These are phyloP conservation scores for Grus americana DNA, from an alignment of 2,113 vertebrate species.

Conservation along the genomic window DNA sequence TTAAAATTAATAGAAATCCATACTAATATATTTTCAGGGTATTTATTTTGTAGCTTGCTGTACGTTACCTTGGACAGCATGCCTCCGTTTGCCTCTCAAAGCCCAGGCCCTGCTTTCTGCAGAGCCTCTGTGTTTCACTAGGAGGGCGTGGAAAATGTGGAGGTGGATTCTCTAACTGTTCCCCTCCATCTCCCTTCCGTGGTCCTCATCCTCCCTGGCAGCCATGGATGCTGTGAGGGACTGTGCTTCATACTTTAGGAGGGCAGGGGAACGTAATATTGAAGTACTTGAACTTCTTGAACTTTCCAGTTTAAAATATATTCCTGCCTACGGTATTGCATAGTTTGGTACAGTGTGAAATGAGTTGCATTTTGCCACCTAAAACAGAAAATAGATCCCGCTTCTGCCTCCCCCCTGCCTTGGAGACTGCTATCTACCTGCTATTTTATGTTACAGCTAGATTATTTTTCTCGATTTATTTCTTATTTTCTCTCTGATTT, in stretches of 20 bases:
- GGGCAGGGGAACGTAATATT: background rate
- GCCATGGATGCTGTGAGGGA: background rate
- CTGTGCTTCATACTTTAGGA: background rate
- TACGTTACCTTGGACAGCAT: background rate
- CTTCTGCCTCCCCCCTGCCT: background rate
- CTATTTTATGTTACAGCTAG: background rate
- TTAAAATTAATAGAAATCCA: background rate
- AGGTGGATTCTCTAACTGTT: background rate
- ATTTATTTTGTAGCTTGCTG: background rate
- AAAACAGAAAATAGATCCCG: background rate
- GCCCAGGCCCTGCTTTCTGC: background rate
- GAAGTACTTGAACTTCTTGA: background rate
- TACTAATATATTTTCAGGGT: background rate
- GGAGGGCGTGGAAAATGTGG: background rate
- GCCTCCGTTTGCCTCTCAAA: background rate
- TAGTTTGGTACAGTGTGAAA: background rate
- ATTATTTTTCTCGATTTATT: background rate
- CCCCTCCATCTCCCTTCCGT: background rate
- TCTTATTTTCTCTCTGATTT: background rate
- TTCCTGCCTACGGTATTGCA: background rate
- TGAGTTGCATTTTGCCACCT: background rate
- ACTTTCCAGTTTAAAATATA: background rate
- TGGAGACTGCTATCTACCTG: background rate
- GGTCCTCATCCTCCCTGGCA: background rate
- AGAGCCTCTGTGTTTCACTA: background rate